Conservation (phyloP, 2,797 vertebrate species). For the Typhlichthys eigenmanni region DNA sequence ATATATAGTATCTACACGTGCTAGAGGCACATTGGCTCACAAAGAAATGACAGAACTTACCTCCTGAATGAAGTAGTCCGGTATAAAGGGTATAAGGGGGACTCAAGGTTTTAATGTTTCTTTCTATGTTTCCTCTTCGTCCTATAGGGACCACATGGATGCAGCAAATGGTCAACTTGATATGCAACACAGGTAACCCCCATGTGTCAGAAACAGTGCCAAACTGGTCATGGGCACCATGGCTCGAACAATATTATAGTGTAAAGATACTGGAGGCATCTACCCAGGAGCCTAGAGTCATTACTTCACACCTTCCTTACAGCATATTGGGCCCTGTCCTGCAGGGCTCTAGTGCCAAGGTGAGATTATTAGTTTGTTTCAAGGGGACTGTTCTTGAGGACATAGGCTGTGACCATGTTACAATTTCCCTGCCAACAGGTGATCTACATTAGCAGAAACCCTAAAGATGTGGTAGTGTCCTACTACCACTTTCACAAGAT, state of each 20-base stretch:
- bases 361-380: constrained; percentile 34
- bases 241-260: constrained; percentile 85
- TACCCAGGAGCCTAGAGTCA: constrained; percentile 56
- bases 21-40: no score
- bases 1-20: no score
- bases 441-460: constrained; percentile 86
- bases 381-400: background rate
- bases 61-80: no score
- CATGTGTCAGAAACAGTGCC: constrained; percentile 69
- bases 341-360: constrained; percentile 79
- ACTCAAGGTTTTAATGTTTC: no score
- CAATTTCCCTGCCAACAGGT: constrained; percentile 65
- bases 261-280: constrained; percentile 42
- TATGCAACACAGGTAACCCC: constrained; percentile 74
- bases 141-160: constrained; percentile 89
- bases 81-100: no score
- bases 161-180: constrained; percentile 85
- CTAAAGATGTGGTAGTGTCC: constrained; percentile 85
- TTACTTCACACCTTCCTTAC: constrained; percentile 84
- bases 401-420: background rate
- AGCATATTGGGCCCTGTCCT: constrained; percentile 72
- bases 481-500: constrained; percentile 87
- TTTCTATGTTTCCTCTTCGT: background rate
- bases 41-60: no score
- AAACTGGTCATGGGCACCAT: constrained; percentile 84